Conservation (phyloP, 2,113 vertebrate species). For the Corythornis vintsioides region DNA sequence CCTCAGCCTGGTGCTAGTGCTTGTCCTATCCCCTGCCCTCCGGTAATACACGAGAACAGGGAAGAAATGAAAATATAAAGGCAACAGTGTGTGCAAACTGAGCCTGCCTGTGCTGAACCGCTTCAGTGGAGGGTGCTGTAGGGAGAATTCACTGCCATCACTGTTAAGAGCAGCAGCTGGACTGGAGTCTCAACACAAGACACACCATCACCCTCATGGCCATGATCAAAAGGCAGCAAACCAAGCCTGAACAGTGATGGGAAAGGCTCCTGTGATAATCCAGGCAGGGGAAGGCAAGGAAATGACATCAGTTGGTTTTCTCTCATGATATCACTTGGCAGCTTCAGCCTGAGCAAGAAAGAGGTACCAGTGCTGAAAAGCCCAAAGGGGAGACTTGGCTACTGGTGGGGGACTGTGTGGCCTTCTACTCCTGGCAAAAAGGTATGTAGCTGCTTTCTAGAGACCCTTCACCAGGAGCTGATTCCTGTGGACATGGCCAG, state of each 20-base stretch:
- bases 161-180: not conserved
- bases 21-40: not conserved
- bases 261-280: slow-evolving; percentile 20
- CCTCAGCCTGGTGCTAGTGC: not conserved
- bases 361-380: not conserved
- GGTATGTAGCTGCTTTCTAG: not conserved
- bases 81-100: not conserved
- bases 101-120: not conserved
- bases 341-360: slow-evolving; percentile 11
- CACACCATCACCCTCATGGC: not conserved
- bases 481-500: rapidly evolving
- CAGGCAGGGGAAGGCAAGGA: not conserved
- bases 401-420: not conserved
- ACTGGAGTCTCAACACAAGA: not conserved
- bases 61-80: not conserved
- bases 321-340: slow-evolving; percentile 31
- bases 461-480: not conserved
- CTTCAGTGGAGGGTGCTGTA: not conserved
- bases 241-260: not conserved
- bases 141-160: rapidly evolving
- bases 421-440: not conserved
- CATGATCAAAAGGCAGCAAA: not conserved
- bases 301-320: slow-evolving; percentile 17
- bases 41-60: not conserved
- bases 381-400: not conserved